Evolutionary conservation across 1,140 invertebrate genomes (phyloP), one percentile per base, ranked within the genome.

Genomic region (Drosophila santomea): DNA sequence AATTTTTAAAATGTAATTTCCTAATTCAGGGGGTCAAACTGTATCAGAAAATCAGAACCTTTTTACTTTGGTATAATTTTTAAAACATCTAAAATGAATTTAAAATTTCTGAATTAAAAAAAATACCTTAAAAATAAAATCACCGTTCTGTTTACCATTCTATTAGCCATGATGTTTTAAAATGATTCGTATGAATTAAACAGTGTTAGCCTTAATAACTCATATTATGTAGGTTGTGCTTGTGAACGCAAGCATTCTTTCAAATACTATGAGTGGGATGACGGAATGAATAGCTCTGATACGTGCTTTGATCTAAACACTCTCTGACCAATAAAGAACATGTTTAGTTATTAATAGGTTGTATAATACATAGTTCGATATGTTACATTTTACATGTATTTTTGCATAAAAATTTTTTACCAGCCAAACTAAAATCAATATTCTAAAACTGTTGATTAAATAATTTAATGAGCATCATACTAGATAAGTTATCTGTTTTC

Each of bases 351-450:
- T 50, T 12, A 41, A 38, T 52, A 57, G 47, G 51, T 55, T 68
- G 28, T 58, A 59, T 38, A 36, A 25, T 25, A 25, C 4, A 56
- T 72, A 64, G 51, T 73, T 66, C 67, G 76, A 79, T 79, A 79
- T 79, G 76, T 79, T 73, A 79, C 61, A 77, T 79, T 64, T 52
- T 76, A 38, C 17, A 43, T 36, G 41, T 55, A 41, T 38, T 28
- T 55, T 47, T 55, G 35, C n/a, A n/a, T n/a, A n/a, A n/a, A n/a
- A 25, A 48, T 54, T 36, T 38, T 36, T 23, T 5, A 32, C 7
- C 28, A 28, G 23, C 14, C 15, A 54, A 38, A 38, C 17, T 15
- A 32, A 58, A 47, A 23, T 47, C 20, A 15, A 20, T 23, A 6
- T 32, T 41, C 50, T 14, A 17, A 11, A 41, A 41, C 17, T 35